A percentile compares a stretch with the other conserved stretches of the same genome.
phyloP scores from a whole-genome alignment of 2,797 vertebrate genomes.

The Myotis daubentonii region DNA sequence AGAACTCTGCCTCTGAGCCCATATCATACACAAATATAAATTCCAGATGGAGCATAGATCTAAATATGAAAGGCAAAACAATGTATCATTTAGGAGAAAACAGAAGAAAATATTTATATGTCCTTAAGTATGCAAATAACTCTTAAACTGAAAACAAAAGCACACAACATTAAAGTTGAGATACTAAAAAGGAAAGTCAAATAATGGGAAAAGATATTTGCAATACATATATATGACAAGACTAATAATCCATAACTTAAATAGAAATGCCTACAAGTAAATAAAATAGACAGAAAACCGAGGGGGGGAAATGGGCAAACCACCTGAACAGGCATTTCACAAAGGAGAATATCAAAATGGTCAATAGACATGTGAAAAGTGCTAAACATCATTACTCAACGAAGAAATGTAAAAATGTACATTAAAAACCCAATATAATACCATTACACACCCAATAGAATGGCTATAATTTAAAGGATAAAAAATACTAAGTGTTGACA shows the following conservation, averaged over 20 bases:
- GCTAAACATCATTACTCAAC: too few species aligned
- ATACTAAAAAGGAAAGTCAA: slow-evolving; percentile 11
- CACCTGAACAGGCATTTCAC: background rate
- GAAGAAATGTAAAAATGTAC: too few species aligned
- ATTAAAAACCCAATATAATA: too few species aligned
- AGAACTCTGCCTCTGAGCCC: background rate
- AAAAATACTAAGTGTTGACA: background rate
- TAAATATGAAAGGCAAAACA: background rate
- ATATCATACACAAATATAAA: background rate
- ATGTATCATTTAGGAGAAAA: slow-evolving; percentile 1
- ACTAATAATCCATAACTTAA: background rate
- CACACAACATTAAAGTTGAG: background rate
- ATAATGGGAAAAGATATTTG: background rate
- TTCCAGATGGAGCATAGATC: too few species aligned
- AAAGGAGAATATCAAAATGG: too few species aligned
- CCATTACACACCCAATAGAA: too few species aligned
- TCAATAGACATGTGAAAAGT: too few species aligned
- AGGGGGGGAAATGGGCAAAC: background rate
- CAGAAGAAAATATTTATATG: background rate
- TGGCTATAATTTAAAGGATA: too few species aligned
- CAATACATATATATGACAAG: background rate
- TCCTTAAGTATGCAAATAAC: background rate
- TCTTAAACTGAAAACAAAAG: slow-evolving; percentile 30
- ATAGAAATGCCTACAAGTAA: background rate
- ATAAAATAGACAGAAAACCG: background rate